Evolutionary conservation across 2,888 invertebrate genomes (phyloP), one percentile per base, ranked within the genome.

Genomic region (Isoperla grammatica): DNA sequence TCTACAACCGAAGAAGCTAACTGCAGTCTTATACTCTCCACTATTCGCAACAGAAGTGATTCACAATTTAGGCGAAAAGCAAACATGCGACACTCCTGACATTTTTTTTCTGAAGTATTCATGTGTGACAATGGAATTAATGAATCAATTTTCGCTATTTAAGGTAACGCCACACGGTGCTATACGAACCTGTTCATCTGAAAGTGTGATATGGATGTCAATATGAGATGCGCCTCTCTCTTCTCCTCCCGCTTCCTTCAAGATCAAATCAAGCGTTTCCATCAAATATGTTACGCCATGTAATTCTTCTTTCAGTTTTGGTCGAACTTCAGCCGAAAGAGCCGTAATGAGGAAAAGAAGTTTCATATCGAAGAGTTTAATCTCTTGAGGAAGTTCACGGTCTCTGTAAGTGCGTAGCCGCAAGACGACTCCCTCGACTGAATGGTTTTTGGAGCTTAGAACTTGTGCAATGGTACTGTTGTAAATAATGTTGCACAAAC

Each of bases 341-440:
- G 94, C 95, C 19, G 95, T 94, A 57, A 95, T 78, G 56, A 97
- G 80, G 74, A 96, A 96, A 57, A 96, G 74, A 58, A 95, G 78
- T 73, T 91, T 88, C 81, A 93, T 86, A 70, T 95, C 92, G 76
- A 88, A 95, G 66, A 87, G 82, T 79, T 88, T 89, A 15, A 94
- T 80, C 59, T 88, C 85, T 70, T 84, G 79, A 39, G 85, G 82
- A 57, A 84, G 77, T 37, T 80, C 78, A 60, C 81, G 80, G 64
- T 86, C 83, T 61, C 79, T 82, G 69, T 86, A 87, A 9, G 80
- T 81, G 68, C 84, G 81, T 56, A 93, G 76, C 55, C 91, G 81
- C 65, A 86, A 82, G 1, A 89, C 76, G 45, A 95, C 80, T 29
- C 86, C 86, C 65, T 88, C 85, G 6, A 88, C 79, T 73, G 80